phyloP scores from a whole-genome alignment of 1,140 invertebrate species.

The Calycopis cecrops region DNA sequence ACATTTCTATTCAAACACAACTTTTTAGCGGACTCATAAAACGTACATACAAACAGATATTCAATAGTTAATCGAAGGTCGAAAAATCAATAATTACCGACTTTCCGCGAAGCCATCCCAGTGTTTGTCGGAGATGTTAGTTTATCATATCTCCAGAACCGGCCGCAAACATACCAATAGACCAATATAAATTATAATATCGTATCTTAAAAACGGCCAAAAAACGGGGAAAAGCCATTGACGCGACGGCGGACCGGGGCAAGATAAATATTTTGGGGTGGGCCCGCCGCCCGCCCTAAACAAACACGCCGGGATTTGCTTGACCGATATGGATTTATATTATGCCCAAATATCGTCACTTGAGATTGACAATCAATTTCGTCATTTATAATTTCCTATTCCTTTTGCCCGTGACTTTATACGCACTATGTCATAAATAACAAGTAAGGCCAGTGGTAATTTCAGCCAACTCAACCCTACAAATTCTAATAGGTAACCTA shows the following conservation, averaged over 20 bases:
- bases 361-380: slow-evolving; percentile 17
- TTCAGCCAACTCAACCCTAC: no score
- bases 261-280: slow-evolving; percentile 74
- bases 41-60: background rate
- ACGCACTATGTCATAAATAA: no score
- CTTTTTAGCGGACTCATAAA: no score
- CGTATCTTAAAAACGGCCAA: slow-evolving; percentile 54
- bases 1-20: no score
- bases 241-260: slow-evolving; percentile 70
- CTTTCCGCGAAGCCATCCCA: slow-evolving; percentile 66
- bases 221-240: slow-evolving; percentile 69
- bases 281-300: slow-evolving; percentile 65
- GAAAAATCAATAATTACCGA: slow-evolving; percentile 55
- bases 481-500: no score
- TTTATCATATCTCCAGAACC: slow-evolving; percentile 55
- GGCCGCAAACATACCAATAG: slow-evolving; percentile 41
- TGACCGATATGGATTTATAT: slow-evolving; percentile 73
- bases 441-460: no score
- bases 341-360: slow-evolving; percentile 63
- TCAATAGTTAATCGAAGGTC: slow-evolving; percentile 14
- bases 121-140: slow-evolving; percentile 52
- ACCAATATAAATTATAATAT: slow-evolving; percentile 63
- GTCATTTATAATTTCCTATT: no score
- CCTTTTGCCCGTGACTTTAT: no score
- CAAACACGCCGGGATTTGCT: slow-evolving; percentile 67